A percentile compares a stretch with the other conserved stretches of the same genome.
Conservation (phyloP, 2,888 invertebrate genomes). For the Steinernema hermaphroditum region DNA sequence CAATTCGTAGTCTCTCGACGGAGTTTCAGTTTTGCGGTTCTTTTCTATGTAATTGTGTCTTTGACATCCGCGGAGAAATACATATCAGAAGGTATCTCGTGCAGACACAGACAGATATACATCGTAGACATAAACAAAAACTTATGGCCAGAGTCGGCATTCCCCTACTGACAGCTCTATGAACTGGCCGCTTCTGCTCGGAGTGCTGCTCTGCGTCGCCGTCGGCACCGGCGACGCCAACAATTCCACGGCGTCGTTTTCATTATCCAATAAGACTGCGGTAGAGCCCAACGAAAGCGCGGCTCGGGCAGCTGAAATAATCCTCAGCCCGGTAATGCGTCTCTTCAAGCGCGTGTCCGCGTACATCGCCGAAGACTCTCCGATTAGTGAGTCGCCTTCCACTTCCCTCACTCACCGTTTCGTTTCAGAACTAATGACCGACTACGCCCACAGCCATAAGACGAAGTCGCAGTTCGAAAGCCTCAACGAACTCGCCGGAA, state of each 20-base stretch:
- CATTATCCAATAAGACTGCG: no score
- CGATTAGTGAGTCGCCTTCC: conserved; percentile 1
- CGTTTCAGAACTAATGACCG: background rate
- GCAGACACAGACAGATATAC: no score
- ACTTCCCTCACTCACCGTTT: background rate
- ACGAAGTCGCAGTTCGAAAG: background rate
- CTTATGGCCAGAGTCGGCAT: no score
- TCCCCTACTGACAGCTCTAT: background rate
- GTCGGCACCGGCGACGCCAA: background rate
- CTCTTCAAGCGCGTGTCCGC: background rate
- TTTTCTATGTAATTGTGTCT: no score
- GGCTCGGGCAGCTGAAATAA: no score
- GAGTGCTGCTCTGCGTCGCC: background rate
- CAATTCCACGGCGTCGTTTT: background rate
- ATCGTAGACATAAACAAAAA: no score
- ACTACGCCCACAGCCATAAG: background rate
- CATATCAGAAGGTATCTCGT: no score
- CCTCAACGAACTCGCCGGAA: background rate
- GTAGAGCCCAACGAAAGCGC: no score
- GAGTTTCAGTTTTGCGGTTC: no score
- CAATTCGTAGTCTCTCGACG: no score
- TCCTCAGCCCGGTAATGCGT: background rate
- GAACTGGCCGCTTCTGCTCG: background rate
- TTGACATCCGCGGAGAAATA: no score
- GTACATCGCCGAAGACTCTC: background rate